Base-by-base conservation (phyloP, 1,140 invertebrate genomes). In the Drosophila suzukii region DNA sequence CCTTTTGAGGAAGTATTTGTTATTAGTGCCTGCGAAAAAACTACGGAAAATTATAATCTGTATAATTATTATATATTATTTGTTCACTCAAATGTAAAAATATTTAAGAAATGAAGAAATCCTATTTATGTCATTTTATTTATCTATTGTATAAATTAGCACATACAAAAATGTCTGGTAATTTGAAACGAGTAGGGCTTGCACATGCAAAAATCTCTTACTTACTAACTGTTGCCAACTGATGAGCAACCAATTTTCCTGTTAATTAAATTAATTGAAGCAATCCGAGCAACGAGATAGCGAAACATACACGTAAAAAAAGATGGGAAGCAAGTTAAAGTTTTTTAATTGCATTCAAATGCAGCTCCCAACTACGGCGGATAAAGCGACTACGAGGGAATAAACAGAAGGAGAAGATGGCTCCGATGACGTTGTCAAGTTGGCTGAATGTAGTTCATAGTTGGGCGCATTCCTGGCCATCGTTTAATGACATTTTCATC, bases 331-430 rank as follows among this genome's bases (percentile, higher is more conserved):
- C 46, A 49, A 66, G 84, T 62, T 53, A 59, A 88, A 88, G 79
- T 88, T 88, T 88, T 83, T 88, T 88, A 88, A 88, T 88, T 88
- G 84, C 79, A 88, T 88, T 88, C 83, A 89, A 89, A 86, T 86
- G 83, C 88, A 73, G 79, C 83, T 88, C 83, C 75, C 71, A 83
- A 82, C 83, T 61, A 53, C 59, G 65, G 53, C 39, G 32, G 65
- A 50, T 49, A 68, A 72, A 76, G 39, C 36, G 15, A 41, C 44
- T 10, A 24, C 13, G 51, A 24, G 32, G 30, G 41, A 15, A 13
- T 20, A 32, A 36, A n/a, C 44, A 15, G 41, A 51, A 50, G 12
- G 41, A 17, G 15, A 17, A 27, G 55, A 38, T 20, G 47, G 12
- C 30, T 24, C 15, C 75, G 68, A 83, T 82, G 79, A 70, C 75